phyloP scores from a whole-genome alignment of 2,888 invertebrate genomes.

The Leptarthrus brevirostris region DNA sequence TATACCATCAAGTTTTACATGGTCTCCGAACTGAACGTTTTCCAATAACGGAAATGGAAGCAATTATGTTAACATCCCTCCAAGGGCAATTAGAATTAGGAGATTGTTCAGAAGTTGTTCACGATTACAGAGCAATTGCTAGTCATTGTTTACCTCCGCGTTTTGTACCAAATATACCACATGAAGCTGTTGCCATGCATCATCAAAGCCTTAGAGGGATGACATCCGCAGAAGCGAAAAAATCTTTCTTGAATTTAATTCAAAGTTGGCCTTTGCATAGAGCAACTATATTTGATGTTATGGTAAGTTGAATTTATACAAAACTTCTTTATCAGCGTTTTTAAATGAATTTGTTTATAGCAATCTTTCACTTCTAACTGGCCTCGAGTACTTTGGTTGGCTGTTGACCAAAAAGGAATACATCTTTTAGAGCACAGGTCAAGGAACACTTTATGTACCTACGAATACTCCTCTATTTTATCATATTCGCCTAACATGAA shows the following conservation, averaged over 20 bases:
- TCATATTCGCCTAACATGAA: conserved; percentile 93
- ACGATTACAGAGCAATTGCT: conserved; percentile 77
- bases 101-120: conserved; percentile 78
- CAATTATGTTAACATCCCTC: conserved; percentile 92
- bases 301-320: conserved; percentile 78
- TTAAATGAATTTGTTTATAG: too few species aligned
- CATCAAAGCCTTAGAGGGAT: conserved; percentile 92
- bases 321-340: too few species aligned
- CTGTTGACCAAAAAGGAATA: conserved; percentile 91
- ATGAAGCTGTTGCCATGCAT: conserved; percentile 88
- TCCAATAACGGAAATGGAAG: conserved; percentile 94
- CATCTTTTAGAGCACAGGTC: conserved; percentile 90
- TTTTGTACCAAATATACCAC: conserved; percentile 80
- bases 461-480: conserved; percentile 88
- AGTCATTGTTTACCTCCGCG: conserved; percentile 86
- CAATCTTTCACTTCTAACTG: conserved; percentile 97
- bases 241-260: conserved; percentile 91
- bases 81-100: conserved; percentile 93
- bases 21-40: conserved; percentile 90
- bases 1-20: conserved; percentile 93
- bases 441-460: conserved; percentile 88
- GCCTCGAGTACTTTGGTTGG: conserved; percentile 92
- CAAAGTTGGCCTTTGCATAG: conserved; percentile 93
- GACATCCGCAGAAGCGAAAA: conserved; percentile 87
- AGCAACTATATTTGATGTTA: conserved; percentile 94